Base-by-base conservation (phyloP, 2,888 invertebrate genomes). In the Loripinus fragilis region DNA sequence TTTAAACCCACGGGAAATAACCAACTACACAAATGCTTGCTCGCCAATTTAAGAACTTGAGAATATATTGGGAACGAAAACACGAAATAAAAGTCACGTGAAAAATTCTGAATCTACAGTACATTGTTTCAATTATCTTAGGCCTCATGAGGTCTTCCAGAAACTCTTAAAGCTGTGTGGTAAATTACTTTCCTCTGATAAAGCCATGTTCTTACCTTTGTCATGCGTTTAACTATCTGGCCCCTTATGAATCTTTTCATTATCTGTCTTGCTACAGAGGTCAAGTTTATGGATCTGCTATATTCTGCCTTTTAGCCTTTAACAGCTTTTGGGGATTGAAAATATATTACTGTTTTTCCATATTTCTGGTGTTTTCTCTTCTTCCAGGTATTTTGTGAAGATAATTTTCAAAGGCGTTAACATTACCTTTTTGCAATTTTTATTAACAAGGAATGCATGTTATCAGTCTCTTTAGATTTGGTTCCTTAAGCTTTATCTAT, bases 151-250 rank as follows among this genome's bases (percentile, higher is more conserved):
- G 68, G 30, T 60, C 30, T 3, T 77, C 69, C 0, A 69, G 10
- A 7, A 73, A 67, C n/a, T 67, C 66, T 41, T 68, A 17, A 3
- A 72, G 33, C 28, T 77, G 69, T 28, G 69, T 45, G 35, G 68
- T n/a, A 2, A 48, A 69, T 17, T 68, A 72, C 38, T 60, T 69
- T 28, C 72, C 72, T 20, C 25, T 25, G 25, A 52, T 28, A 25
- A 52, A 52, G 7, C 52, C 52, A 25, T 52, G 52, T 52, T 52
- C 25, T 20, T 20, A 2, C 25, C 5, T 3, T 25, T 28, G 25
- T 12, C 52, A 52, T 52, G 25, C 25, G 52, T 25, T 52, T 15
- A 1, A 52, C 52, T 20, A 52, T n/a, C n/a, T 10, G 25, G 28
- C 25, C 52, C 28, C 52, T 52, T 28, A 52, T 52, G 3, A 52